A percentile compares a stretch with the other conserved stretches of the same genome.
Conservation (phyloP, 2,888 invertebrate genomes). For the Saturnia japonica region DNA sequence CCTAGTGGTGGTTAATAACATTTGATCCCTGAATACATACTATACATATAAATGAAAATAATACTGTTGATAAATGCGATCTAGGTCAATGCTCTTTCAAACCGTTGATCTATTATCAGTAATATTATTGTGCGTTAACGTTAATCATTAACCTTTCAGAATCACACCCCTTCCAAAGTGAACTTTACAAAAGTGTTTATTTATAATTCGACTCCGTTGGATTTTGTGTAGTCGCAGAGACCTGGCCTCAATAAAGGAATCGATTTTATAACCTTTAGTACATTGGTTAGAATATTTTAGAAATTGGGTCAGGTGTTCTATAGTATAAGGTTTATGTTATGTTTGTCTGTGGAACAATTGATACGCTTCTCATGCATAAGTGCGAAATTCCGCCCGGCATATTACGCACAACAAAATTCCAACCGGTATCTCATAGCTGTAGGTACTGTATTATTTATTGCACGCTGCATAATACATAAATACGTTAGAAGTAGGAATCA, state of each 20-base stretch:
- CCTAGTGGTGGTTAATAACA: no score
- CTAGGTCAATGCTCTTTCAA: background rate
- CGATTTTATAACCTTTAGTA: conserved; percentile 37
- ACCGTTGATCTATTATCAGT: background rate
- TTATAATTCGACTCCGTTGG: conserved; percentile 28
- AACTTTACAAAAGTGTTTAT: conserved; percentile 10
- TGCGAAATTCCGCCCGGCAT: background rate
- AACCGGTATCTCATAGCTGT: background rate
- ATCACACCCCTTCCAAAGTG: conserved; percentile 9
- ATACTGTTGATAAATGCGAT: background rate
- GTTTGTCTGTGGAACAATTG: background rate
- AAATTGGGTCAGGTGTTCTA: background rate
- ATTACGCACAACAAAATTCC: background rate
- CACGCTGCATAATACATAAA: background rate
- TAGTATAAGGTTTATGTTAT: background rate
- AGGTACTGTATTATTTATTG: background rate
- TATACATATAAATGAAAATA: background rate
- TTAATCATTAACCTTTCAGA: conserved; percentile 23
- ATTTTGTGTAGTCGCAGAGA: conserved; percentile 40
- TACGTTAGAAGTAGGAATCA: background rate
- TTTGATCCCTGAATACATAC: no score
- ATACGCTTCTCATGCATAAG: background rate
- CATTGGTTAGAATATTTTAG: conserved; percentile 3
- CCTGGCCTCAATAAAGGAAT: conserved; percentile 36
- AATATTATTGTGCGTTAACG: background rate